Percentiles rank a stretch among this genome's conserved stretches.
Evolutionary conservation across 2,797 vertebrate species (phyloP).

Genomic region (Cirrhinus mrigala): DNA sequence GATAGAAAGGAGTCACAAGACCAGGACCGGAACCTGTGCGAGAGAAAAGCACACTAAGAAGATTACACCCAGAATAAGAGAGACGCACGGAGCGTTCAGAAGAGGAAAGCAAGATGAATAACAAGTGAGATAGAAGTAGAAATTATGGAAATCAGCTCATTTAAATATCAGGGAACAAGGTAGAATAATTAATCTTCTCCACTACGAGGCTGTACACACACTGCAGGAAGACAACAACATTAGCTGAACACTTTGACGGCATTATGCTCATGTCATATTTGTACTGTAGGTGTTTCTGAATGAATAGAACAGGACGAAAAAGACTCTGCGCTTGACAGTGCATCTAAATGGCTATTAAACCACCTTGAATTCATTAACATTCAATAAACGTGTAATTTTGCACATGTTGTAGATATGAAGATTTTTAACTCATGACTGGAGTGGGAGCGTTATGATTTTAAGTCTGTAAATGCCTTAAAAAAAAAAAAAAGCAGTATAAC

Average conservation of each 20-base stretch:
- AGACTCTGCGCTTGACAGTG: conserved; percentile 7
- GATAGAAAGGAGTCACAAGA: conserved; percentile 14
- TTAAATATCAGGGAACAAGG: conserved; percentile 56
- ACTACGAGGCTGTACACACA: conserved; percentile 27
- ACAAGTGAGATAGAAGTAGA: conserved; percentile 51
- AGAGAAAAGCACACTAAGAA: conserved; percentile 41
- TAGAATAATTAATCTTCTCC: conserved; percentile 57
- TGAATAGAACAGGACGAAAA: conserved; percentile 44
- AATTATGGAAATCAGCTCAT: conserved; percentile 60
- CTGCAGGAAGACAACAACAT: conserved; percentile 47
- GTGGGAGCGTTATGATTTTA: background rate
- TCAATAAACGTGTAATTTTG: background rate
- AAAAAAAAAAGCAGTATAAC: background rate
- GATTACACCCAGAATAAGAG: conserved; percentile 49
- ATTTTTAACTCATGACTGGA: background rate
- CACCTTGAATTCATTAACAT: conserved; percentile 9
- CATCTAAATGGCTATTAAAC: conserved; percentile 35
- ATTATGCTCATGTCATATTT: conserved; percentile 44
- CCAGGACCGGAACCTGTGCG: conserved; percentile 33
- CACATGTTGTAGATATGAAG: background rate
- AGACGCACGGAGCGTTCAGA: conserved; percentile 41
- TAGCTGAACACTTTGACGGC: conserved; percentile 18
- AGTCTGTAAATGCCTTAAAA: background rate
- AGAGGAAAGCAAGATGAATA: conserved; percentile 48
- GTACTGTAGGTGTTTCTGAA: conserved; percentile 42